Conservation (phyloP, 1,140 invertebrate genomes). For the Wiebesia pumilae region DNA sequence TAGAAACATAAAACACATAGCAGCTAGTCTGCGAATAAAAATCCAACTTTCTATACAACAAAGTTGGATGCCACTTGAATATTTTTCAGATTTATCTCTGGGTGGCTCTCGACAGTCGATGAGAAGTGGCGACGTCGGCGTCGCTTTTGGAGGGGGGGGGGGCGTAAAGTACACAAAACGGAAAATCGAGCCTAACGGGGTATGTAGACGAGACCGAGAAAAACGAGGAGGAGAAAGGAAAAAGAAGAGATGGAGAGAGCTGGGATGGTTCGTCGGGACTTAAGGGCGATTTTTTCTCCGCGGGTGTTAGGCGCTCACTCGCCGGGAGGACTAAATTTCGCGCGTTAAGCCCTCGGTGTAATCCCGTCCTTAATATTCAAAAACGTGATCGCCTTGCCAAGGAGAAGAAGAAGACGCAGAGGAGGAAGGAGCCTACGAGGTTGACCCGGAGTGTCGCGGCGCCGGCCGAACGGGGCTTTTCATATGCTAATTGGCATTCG, state of each 20-base stretch:
- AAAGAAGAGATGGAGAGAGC: constrained; percentile 34
- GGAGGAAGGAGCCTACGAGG: not conserved
- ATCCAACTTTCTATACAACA: constrained; percentile 33
- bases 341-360: constrained; percentile 74
- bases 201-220: not conserved
- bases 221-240: constrained; percentile 19
- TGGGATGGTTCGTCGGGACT: constrained; percentile 58
- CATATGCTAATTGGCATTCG: constrained; percentile 77
- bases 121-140: not conserved
- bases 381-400: constrained; percentile 75
- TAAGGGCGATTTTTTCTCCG: constrained; percentile 70
- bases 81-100: constrained; percentile 50
- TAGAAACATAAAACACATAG: not conserved
- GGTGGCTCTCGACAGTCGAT: not conserved
- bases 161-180: constrained; percentile 24
- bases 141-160: not conserved
- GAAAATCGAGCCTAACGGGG: constrained; percentile 30
- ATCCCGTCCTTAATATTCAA: constrained; percentile 76
- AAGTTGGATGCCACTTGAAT: constrained; percentile 34
- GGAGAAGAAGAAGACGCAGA: constrained; percentile 45
- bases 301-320: constrained; percentile 22
- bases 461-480: constrained; percentile 68
- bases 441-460: constrained; percentile 56
- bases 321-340: constrained; percentile 70
- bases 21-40: not conserved